These are phyloP conservation scores for Silurus lanzhouensis DNA, from an alignment of 2,797 vertebrate genomes.

Conservation along the genomic window DNA sequence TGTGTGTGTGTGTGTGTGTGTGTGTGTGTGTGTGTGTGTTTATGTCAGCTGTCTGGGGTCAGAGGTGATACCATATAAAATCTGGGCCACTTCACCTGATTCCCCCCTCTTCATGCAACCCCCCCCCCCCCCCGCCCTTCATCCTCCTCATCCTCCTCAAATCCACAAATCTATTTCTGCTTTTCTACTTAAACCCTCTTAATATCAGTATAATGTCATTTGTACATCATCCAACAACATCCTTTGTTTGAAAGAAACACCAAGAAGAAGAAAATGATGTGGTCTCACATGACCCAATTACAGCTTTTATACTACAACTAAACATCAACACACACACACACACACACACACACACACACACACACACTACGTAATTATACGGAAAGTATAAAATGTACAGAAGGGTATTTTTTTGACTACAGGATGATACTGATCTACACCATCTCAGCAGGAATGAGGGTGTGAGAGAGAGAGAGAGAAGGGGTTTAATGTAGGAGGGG, in stretches of 20 bases:
- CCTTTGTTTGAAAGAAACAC: not conserved
- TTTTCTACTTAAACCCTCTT: not conserved
- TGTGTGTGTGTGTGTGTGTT: not conserved
- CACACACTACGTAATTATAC: not conserved
- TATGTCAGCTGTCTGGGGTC: not conserved
- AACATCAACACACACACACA: not conserved
- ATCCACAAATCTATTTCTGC: not conserved
- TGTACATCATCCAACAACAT: not conserved
- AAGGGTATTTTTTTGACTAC: not conserved
- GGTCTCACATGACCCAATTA: conserved; percentile 24
- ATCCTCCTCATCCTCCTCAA: not conserved
- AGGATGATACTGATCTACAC: not conserved
- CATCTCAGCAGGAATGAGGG: not conserved
- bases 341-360: not conserved
- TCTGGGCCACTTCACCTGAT: not conserved
- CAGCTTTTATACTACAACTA: not conserved
- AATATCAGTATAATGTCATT: not conserved
- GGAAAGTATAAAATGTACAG: not conserved
- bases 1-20: not conserved
- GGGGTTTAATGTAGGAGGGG: not conserved
- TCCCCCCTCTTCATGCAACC: not conserved
- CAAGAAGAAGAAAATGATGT: not conserved
- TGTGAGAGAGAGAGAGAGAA: not conserved
- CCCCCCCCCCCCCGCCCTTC: not conserved
- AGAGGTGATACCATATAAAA: not conserved